A percentile compares a stretch with the other conserved stretches of the same genome.
Conservation (phyloP, 2,113 vertebrate species). For the Gallinago undulata region DNA sequence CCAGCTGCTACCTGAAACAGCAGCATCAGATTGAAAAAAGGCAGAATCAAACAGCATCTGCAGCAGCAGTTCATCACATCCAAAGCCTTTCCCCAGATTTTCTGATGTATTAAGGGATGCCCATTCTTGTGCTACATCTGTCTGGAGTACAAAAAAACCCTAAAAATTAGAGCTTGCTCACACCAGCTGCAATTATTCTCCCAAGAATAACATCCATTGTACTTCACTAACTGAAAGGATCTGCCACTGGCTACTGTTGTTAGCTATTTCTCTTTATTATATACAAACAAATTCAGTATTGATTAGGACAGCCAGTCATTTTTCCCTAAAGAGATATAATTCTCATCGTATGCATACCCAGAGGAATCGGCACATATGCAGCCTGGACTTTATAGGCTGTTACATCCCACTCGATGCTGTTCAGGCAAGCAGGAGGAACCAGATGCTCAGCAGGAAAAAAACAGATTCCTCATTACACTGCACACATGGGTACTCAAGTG, state of each 20-base stretch:
- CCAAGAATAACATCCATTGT: not conserved
- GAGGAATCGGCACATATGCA: not conserved
- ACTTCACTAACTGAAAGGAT: not conserved
- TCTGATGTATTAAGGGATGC: not conserved
- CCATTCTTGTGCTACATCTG: not conserved
- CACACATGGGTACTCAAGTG: not conserved
- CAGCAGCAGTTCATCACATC: not conserved
- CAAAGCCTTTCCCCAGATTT: not conserved
- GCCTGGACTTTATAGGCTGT: not conserved
- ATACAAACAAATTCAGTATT: not conserved
- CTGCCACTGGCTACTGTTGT: not conserved
- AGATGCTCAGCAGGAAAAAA: slow-evolving; percentile 1
- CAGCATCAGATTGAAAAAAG: not conserved
- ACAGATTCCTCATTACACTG: not conserved
- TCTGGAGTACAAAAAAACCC: not conserved
- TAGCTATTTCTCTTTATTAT: not conserved
- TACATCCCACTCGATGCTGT: not conserved
- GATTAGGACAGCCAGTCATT: slow-evolving; percentile 37
- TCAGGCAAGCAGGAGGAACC: not conserved
- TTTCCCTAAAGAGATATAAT: slow-evolving; percentile 3
- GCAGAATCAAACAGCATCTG: not conserved
- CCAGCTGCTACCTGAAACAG: not conserved
- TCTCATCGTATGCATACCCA: not conserved
- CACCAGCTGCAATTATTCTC: not conserved
- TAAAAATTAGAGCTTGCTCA: not conserved